phyloP scores from a whole-genome alignment of 2,797 vertebrate genomes.

The Brachyalestes nurse region DNA sequence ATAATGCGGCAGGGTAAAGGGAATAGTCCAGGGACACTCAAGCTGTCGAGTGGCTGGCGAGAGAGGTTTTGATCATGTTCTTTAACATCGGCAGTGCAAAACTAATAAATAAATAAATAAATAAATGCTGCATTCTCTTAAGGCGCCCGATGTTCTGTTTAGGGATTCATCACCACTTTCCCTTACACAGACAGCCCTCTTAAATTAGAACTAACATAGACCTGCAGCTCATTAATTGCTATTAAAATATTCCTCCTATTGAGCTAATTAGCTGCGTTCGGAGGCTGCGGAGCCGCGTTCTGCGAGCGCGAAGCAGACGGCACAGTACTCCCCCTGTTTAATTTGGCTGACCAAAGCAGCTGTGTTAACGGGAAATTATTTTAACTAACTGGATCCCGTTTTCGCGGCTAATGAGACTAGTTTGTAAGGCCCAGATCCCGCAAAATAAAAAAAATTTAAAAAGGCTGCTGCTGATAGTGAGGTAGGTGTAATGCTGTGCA shows the following conservation, averaged over 20 bases:
- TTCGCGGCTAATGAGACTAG: constrained; percentile 73
- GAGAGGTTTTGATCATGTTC: constrained; percentile 24
- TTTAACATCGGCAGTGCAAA: neutral
- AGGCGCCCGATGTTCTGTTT: constrained; percentile 33
- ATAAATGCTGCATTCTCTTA: constrained; percentile 8
- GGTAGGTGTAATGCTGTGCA: constrained; percentile 32
- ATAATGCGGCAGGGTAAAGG: neutral
- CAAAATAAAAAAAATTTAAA: neutral
- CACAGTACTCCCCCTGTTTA: constrained; percentile 69
- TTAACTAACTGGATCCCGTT: constrained; percentile 76
- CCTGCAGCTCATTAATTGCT: constrained; percentile 61
- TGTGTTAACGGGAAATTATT: constrained; percentile 71
- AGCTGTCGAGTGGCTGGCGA: constrained; percentile 16
- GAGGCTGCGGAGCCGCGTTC: constrained; percentile 62
- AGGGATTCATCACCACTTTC: constrained; percentile 53
- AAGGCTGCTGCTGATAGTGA: neutral
- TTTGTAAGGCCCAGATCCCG: constrained; percentile 61
- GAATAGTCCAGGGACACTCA: constrained; percentile 9
- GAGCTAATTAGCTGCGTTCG: constrained; percentile 76
- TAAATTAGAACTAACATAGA: constrained; percentile 57
- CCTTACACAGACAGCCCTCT: constrained; percentile 46
- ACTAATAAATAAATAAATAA: neutral
- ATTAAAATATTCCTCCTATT: constrained; percentile 75
- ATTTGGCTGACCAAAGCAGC: constrained; percentile 73
- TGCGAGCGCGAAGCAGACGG: constrained; percentile 68